Evolutionary conservation across 2,888 invertebrate species (phyloP).

Genomic region (Napeogenes sylphis): DNA sequence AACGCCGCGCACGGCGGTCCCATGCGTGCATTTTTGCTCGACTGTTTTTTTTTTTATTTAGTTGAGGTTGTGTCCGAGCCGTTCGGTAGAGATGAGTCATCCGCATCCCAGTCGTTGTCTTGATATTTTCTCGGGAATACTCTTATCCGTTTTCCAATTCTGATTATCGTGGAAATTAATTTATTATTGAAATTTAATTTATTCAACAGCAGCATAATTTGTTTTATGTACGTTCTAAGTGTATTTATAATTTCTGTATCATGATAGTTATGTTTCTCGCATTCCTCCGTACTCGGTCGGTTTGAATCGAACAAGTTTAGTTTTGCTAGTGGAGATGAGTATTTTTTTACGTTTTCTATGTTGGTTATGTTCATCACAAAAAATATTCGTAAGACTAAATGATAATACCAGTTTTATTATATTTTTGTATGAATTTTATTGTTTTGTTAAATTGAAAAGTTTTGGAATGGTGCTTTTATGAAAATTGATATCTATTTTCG

Average conservation of each 20-base stretch:
- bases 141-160: constrained; percentile 29
- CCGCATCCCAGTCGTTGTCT: constrained; percentile 27
- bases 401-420: constrained; percentile 24
- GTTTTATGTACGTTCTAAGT: constrained; percentile 46
- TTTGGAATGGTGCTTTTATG: constrained; percentile 22
- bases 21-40: constrained; percentile 56
- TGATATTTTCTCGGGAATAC: constrained; percentile 49
- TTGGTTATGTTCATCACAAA: constrained; percentile 39
- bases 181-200: constrained; percentile 58
- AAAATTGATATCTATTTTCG: constrained; percentile 19
- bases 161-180: constrained; percentile 40
- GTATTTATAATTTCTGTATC: constrained; percentile 77
- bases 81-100: constrained; percentile 16
- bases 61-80: constrained; percentile 44
- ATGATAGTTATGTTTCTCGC: constrained; percentile 57
- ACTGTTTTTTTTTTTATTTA: constrained; percentile 46
- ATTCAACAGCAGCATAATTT: constrained; percentile 57
- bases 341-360: constrained; percentile 44
- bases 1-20: no score
- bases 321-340: constrained; percentile 39
- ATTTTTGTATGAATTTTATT: constrained; percentile 28
- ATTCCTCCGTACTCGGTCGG: constrained; percentile 53
- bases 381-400: constrained; percentile 27
- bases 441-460: constrained; percentile 21
- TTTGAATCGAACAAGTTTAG: constrained; percentile 60